These are phyloP conservation scores for Holothuria scabra DNA, from an alignment of 53 echinoderm and acorn worm species.

Conservation along the genomic window DNA sequence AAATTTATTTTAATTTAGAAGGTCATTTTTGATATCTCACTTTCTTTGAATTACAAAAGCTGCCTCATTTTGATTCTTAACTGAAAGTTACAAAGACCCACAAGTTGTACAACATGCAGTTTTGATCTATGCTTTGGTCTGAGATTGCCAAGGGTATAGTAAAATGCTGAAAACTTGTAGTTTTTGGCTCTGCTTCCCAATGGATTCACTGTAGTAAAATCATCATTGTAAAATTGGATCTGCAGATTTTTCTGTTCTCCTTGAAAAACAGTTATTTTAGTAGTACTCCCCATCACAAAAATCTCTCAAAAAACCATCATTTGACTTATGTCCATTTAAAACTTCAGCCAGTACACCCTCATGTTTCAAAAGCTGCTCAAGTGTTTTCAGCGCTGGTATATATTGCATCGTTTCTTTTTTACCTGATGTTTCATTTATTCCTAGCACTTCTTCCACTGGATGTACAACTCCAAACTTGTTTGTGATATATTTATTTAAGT, in stretches of 20 bases:
- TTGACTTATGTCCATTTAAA: conserved; percentile 13
- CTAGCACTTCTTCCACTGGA: neutral
- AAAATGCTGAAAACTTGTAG: conserved; percentile 47
- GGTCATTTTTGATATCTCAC: no score
- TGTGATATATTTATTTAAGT: neutral
- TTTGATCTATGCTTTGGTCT: conserved; percentile 37
- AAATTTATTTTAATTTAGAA: no score
- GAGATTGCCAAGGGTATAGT: conserved; percentile 32
- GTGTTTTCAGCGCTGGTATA: neutral
- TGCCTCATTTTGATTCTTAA: no score
- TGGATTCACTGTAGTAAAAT: conserved; percentile 39
- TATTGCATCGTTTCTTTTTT: neutral
- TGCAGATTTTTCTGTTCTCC: neutral
- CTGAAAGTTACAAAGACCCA: conserved; percentile 17
- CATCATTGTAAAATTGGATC: conserved; percentile 22
- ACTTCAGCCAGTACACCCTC: conserved; percentile 8
- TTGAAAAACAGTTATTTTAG: no score
- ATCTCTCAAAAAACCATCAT: neutral
- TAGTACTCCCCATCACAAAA: neutral
- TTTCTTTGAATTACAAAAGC: no score
- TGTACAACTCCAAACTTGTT: neutral
- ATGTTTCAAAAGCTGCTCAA: conserved; percentile 24
- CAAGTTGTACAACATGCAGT: conserved; percentile 33
- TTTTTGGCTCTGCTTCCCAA: conserved; percentile 10
- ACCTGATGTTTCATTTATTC: neutral